Evolutionary conservation across 2,888 invertebrate genomes (phyloP).

Genomic region (Tipula vernalis): DNA sequence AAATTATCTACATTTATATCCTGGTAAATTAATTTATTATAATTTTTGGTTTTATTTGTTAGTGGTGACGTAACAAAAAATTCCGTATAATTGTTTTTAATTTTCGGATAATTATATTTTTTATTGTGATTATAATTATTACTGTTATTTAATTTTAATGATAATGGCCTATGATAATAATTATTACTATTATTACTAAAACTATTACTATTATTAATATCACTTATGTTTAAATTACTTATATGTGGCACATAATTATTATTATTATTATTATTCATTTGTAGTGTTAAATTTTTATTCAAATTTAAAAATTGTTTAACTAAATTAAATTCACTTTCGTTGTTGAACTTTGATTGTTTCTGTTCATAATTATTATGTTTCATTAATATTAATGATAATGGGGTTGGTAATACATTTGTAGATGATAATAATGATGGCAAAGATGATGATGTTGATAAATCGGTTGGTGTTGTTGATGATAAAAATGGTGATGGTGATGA

Average conservation of each 20-base stretch:
- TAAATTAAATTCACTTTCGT: constrained; percentile 10
- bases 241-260: neutral
- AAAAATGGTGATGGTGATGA: neutral
- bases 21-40: constrained; percentile 10
- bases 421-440: neutral
- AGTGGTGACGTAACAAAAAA: constrained; percentile 7
- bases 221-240: neutral
- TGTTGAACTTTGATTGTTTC: neutral
- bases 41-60: constrained; percentile 8
- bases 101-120: constrained; percentile 6
- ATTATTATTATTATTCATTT: constrained; percentile 7
- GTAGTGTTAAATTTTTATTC: neutral
- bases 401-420: neutral
- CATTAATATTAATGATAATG: constrained; percentile 6
- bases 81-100: constrained; percentile 6
- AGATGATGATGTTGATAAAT: neutral
- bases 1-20: constrained; percentile 8
- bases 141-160: neutral
- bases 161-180: constrained; percentile 5
- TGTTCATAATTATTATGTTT: constrained; percentile 6
- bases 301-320: neutral
- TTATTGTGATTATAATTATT: neutral
- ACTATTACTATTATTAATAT: neutral
- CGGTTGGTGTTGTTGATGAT: neutral
- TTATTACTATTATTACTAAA: neutral